Percentiles rank a stretch among this genome's conserved stretches.
Conservation (phyloP, 2,797 vertebrate genomes). For the Anguilla obscura region DNA sequence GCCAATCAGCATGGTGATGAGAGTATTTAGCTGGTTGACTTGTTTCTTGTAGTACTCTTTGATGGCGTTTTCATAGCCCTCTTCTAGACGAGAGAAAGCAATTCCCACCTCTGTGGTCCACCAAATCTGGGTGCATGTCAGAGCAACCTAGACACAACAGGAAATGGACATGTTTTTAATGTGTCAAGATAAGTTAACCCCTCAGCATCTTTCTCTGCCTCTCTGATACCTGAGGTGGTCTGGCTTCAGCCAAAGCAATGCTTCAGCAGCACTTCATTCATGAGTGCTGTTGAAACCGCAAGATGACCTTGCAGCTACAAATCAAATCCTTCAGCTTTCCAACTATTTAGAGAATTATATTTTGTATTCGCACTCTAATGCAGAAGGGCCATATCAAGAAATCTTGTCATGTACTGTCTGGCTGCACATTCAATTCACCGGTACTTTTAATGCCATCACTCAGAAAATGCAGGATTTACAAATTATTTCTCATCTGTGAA, state of each 20-base stretch:
- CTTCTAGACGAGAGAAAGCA: conserved; percentile 85
- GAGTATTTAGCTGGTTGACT: conserved; percentile 84
- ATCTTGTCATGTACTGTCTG: conserved; percentile 19
- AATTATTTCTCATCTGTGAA: conserved; percentile 16
- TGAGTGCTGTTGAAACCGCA: conserved; percentile 6
- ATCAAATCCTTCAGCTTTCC: conserved; percentile 25
- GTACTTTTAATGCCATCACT: conserved; percentile 6
- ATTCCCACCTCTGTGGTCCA: conserved; percentile 90
- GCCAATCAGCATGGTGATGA: conserved; percentile 89
- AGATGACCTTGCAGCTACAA: conserved; percentile 23
- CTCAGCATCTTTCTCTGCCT: neutral
- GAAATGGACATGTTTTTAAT: neutral
- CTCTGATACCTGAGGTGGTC: neutral
- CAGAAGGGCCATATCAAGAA: conserved; percentile 2
- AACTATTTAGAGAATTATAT: conserved; percentile 30
- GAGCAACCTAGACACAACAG: conserved; percentile 74
- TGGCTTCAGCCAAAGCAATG: neutral
- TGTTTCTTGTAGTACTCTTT: conserved; percentile 94
- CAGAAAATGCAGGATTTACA: conserved; percentile 25
- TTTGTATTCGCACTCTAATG: conserved; percentile 17
- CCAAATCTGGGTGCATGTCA: conserved; percentile 94
- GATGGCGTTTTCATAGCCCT: conserved; percentile 88
- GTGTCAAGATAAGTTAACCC: neutral
- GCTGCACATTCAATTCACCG: conserved; percentile 4
- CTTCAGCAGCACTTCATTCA: neutral